phyloP scores from a whole-genome alignment of 2,888 invertebrate genomes.

The Metallyticus violacea region DNA sequence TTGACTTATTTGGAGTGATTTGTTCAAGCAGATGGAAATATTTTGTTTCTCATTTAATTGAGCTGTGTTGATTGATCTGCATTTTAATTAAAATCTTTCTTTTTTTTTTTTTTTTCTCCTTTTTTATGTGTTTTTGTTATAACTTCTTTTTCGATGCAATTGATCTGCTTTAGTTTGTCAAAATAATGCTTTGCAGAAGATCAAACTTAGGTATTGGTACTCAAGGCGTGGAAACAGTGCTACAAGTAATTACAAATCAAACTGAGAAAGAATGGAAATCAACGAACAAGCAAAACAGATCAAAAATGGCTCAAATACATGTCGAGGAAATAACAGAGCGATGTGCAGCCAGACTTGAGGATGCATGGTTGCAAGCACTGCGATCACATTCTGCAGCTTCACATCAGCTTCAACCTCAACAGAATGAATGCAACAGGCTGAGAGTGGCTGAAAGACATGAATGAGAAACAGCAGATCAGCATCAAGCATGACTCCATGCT shows the following conservation, averaged over 20 bases:
- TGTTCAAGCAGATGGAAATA: no score
- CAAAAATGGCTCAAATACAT: background rate
- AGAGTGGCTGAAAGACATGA: slow-evolving; percentile 28
- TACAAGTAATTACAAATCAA: background rate
- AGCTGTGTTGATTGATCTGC: no score
- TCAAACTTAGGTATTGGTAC: background rate
- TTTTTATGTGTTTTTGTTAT: background rate
- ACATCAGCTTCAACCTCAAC: slow-evolving; percentile 22
- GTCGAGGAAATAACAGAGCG: slow-evolving; percentile 1
- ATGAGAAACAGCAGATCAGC: slow-evolving; percentile 31
- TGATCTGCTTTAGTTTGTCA: background rate
- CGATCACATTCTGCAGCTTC: slow-evolving; percentile 9
- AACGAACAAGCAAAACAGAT: background rate
- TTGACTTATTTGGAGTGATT: no score
- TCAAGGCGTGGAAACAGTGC: background rate
- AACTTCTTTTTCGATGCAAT: background rate
- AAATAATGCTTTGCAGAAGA: background rate
- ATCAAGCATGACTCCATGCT: slow-evolving; percentile 25
- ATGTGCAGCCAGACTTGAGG: slow-evolving; percentile 26
- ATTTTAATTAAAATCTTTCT: no score
- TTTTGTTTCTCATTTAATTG: no score
- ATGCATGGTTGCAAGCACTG: slow-evolving; percentile 14
- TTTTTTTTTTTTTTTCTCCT: background rate
- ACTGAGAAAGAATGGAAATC: background rate
- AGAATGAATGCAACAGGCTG: slow-evolving; percentile 22